These are phyloP conservation scores for Drosophila robusta DNA, from an alignment of 2,888 invertebrate genomes.

Conservation along the genomic window DNA sequence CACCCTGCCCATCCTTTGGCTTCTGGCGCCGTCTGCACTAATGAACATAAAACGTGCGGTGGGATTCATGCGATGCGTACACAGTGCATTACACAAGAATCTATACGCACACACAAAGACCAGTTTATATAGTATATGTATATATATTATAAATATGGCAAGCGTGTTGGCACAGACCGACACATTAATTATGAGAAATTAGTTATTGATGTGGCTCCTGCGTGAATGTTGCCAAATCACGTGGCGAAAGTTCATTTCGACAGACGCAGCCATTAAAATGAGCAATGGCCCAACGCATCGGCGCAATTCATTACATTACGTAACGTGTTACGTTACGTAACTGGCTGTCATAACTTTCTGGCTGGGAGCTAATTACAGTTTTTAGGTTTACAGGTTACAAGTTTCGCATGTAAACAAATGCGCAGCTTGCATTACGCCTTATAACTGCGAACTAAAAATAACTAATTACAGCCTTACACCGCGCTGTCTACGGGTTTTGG, in stretches of 20 bases:
- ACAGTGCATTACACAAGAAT: slow-evolving; percentile 13
- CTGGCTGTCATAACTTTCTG: slow-evolving; percentile 42
- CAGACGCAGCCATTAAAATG: slow-evolving; percentile 60
- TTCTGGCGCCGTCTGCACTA: slow-evolving; percentile 25
- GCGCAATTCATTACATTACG: slow-evolving; percentile 18
- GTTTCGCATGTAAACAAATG: neutral
- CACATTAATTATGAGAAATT: slow-evolving; percentile 74
- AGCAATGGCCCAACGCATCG: slow-evolving; percentile 45
- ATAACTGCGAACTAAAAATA: no score
- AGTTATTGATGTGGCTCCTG: slow-evolving; percentile 67
- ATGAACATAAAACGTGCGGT: slow-evolving; percentile 57
- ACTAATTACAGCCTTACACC: no score
- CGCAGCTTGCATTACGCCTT: neutral
- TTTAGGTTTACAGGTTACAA: slow-evolving; percentile 28
- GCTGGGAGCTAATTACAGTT: slow-evolving; percentile 50
- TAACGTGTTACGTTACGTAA: slow-evolving; percentile 18
- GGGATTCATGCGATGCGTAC: slow-evolving; percentile 34
- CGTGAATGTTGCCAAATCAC: slow-evolving; percentile 58
- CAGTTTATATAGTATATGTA: neutral
- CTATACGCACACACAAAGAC: neutral
- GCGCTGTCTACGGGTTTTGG: no score
- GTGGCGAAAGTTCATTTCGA: slow-evolving; percentile 70
- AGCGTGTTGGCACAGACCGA: slow-evolving; percentile 5
- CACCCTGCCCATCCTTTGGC: neutral
- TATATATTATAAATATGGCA: slow-evolving; percentile 5